Percentiles rank a stretch among this genome's conserved stretches.
Evolutionary conservation across 2,888 invertebrate genomes (phyloP).

Genomic region (Euphydryas editha): DNA sequence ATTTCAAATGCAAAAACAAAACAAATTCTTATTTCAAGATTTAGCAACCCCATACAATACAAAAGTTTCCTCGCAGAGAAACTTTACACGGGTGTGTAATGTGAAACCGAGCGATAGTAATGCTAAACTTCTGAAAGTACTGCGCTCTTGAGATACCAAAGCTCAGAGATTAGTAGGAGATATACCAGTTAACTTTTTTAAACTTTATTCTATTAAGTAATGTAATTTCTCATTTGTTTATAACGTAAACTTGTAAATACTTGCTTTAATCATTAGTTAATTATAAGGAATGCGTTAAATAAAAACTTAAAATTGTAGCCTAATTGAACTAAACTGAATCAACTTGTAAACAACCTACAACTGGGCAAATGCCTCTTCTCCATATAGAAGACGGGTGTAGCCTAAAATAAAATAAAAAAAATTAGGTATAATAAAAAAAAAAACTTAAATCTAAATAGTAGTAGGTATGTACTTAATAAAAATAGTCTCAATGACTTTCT

Average conservation of each 20-base stretch:
- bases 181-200: neutral
- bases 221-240: neutral
- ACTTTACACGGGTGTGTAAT: constrained; percentile 31
- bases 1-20: constrained; percentile 1
- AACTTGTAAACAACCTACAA: no score
- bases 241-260: no score
- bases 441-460: no score
- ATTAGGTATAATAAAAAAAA: no score
- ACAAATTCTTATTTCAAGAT: neutral
- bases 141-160: constrained; percentile 36
- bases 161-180: constrained; percentile 35
- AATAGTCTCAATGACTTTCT: no score
- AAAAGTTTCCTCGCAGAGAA: constrained; percentile 17
- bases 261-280: no score
- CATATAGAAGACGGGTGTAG: no score
- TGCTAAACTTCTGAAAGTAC: constrained; percentile 31
- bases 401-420: no score
- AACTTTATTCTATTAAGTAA: neutral
- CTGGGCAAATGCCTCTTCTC: no score
- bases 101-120: constrained; percentile 37
- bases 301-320: no score
- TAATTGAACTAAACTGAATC: no score
- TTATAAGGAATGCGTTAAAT: neutral
- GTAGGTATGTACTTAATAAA: no score
- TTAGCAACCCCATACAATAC: constrained; percentile 15